Evolutionary conservation across 2,888 invertebrate genomes (phyloP).

Genomic region (Harmothoe impar): DNA sequence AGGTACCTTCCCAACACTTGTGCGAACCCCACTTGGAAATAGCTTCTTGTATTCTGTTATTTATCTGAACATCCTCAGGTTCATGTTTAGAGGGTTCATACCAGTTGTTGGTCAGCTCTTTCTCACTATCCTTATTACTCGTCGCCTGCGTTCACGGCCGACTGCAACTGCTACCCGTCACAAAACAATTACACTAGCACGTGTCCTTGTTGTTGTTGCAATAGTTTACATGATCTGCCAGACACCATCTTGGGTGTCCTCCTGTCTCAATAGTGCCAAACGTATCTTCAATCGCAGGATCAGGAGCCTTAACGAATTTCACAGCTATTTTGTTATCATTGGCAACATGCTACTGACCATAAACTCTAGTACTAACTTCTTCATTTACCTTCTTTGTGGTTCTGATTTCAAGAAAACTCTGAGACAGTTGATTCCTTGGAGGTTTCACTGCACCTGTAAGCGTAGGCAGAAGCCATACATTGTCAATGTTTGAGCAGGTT

Average conservation of each 20-base stretch:
- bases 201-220: not conserved
- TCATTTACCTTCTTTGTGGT: not conserved
- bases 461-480: too few species aligned
- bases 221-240: not conserved
- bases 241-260: not conserved
- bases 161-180: not conserved
- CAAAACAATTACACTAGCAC: not conserved
- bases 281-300: not conserved
- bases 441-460: too few species aligned
- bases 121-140: not conserved
- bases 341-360: not conserved
- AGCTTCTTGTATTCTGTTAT: not conserved
- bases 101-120: not conserved
- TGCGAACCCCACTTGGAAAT: not conserved
- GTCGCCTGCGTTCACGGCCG: not conserved
- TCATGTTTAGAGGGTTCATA: not conserved
- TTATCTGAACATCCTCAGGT: not conserved
- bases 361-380: not conserved
- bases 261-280: not conserved
- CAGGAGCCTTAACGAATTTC: not conserved
- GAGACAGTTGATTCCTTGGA: not conserved
- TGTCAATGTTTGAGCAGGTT: too few species aligned
- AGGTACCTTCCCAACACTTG: not conserved
- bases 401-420: not conserved
- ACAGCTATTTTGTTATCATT: not conserved